These are phyloP conservation scores for Climacteris rufus DNA, from an alignment of 2,113 vertebrate species.

Conservation along the genomic window DNA sequence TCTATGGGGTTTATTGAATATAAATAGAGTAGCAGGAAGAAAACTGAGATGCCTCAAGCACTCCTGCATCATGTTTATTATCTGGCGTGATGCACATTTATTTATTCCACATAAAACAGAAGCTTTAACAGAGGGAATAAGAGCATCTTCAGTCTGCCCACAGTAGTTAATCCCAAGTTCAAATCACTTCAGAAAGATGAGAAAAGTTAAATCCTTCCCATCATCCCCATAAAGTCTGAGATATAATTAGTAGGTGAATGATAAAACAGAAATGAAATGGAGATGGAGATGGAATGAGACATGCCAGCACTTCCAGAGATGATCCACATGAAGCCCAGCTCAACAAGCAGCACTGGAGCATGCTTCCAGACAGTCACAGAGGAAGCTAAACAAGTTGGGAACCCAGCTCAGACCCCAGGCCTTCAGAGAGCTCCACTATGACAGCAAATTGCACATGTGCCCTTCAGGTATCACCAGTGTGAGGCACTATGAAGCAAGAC, in stretches of 20 bases:
- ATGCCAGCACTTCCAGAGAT: background rate
- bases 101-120: constrained; percentile 30
- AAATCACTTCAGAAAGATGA: constrained; percentile 15
- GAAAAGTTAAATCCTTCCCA: constrained; percentile 15
- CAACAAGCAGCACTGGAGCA: background rate
- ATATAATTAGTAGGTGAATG: constrained; percentile 7
- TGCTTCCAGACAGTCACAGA: background rate
- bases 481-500: background rate
- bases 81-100: background rate
- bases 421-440: background rate
- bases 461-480: background rate
- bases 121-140: background rate
- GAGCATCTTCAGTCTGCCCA: background rate
- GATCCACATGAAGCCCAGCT: background rate
- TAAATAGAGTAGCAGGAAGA: constrained; percentile 24
- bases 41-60: background rate
- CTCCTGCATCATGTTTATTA: constrained; percentile 5
- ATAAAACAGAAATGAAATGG: background rate
- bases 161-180: constrained; percentile 9
- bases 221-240: background rate
- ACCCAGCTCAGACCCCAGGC: background rate
- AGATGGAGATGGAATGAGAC: background rate
- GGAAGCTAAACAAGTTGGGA: background rate
- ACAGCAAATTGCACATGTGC: background rate
- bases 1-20: background rate